phyloP scores from a whole-genome alignment of 2,888 invertebrate species.

The Orthosia gracilis region DNA sequence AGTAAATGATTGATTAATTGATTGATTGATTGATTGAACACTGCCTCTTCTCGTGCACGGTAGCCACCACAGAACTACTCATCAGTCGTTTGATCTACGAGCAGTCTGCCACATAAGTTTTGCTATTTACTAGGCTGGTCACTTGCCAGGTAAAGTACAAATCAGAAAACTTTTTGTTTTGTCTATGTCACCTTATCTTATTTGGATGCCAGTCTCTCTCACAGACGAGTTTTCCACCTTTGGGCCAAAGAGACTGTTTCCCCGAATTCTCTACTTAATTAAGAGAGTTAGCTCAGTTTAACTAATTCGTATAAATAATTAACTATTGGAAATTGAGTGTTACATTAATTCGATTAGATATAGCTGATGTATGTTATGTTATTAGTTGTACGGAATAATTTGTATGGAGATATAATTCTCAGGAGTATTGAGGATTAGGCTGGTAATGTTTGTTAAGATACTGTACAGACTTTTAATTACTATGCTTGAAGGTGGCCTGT shows the following conservation, averaged over 20 bases:
- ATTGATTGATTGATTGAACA: too few relatives aligned
- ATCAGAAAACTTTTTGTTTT: background rate
- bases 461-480: too few relatives aligned
- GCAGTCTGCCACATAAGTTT: too few relatives aligned
- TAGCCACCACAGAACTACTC: background rate
- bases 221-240: background rate
- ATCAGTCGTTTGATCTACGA: background rate
- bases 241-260: background rate
- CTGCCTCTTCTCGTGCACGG: background rate
- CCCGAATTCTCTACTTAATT: slow-evolving; percentile 14
- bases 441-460: background rate
- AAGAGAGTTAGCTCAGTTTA: slow-evolving; percentile 12
- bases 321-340: slow-evolving; percentile 25
- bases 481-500: too few relatives aligned
- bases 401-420: slow-evolving; percentile 15
- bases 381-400: slow-evolving; percentile 5
- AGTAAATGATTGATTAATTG: too few relatives aligned
- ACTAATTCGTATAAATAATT: slow-evolving; percentile 39
- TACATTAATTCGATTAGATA: slow-evolving; percentile 27
- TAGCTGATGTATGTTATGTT: slow-evolving; percentile 11
- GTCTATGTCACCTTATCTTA: background rate
- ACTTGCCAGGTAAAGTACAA: too few relatives aligned
- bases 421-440: background rate
- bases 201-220: too few relatives aligned
- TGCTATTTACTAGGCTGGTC: too few relatives aligned